Evolutionary conservation across 2,888 invertebrate genomes (phyloP).

Genomic region (Cheilosia vernalis): DNA sequence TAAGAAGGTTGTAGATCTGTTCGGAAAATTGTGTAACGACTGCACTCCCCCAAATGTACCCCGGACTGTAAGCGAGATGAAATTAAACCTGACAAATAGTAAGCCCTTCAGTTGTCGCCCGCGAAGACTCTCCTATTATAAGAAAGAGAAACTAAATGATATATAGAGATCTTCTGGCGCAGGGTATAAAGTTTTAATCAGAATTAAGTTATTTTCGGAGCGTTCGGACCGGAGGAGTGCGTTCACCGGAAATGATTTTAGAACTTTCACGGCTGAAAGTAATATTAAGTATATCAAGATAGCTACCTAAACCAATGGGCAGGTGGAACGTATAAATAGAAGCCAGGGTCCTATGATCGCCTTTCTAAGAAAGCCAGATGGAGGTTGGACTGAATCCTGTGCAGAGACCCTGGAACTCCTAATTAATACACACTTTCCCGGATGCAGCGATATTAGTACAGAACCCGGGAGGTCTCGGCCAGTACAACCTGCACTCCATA

Average conservation of each 20-base stretch:
- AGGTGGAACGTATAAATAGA: conserved; percentile 13
- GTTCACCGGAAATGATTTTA: conserved; percentile 2
- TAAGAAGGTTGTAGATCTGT: not conserved
- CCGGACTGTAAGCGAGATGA: not conserved
- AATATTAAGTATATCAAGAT: not conserved
- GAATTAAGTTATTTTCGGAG: too few species aligned
- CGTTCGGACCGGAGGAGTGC: not conserved
- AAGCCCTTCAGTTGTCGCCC: conserved; percentile 29
- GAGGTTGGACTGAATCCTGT: too few species aligned
- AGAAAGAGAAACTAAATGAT: too few species aligned
- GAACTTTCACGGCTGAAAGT: not conserved
- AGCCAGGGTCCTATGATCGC: too few species aligned
- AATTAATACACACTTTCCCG: too few species aligned
- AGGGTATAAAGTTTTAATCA: too few species aligned
- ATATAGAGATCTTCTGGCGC: too few species aligned
- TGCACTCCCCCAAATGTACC: conserved; percentile 14
- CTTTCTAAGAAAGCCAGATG: too few species aligned
- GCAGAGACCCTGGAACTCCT: too few species aligned
- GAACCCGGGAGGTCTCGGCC: too few species aligned
- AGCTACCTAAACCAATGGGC: not conserved
- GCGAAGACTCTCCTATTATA: not conserved
- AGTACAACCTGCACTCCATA: too few species aligned
- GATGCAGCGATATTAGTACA: too few species aligned
- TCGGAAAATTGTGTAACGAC: conserved; percentile 1
- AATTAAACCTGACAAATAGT: conserved; percentile 23